phyloP scores from a whole-genome alignment of 2,888 invertebrate genomes.

The Galerucella pusilla region DNA sequence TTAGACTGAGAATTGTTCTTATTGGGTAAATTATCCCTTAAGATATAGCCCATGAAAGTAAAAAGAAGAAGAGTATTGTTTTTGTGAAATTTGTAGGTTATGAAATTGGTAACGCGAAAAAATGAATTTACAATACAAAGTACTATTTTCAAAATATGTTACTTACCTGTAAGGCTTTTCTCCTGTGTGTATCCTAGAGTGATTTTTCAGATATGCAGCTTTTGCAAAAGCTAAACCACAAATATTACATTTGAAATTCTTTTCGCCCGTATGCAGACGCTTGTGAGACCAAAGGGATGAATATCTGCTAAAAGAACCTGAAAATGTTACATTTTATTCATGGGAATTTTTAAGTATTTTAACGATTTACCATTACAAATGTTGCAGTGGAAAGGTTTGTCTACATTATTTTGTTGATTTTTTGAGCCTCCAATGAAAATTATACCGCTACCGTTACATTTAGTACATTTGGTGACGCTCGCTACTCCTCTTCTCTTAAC shows the following conservation, averaged over 20 bases:
- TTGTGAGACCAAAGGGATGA: conserved; percentile 91
- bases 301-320: conserved; percentile 81
- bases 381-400: conserved; percentile 90
- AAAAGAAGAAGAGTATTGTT: too few species aligned
- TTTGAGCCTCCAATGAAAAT: conserved; percentile 80
- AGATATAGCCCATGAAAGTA: too few species aligned
- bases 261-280: conserved; percentile 84
- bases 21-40: too few species aligned
- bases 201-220: conserved; percentile 90
- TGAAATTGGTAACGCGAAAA: too few species aligned
- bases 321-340: conserved; percentile 22
- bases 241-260: conserved; percentile 89
- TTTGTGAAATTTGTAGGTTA: too few species aligned
- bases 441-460: conserved; percentile 89
- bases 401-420: conserved; percentile 72
- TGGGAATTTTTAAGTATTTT: background rate
- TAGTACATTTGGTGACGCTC: conserved; percentile 87
- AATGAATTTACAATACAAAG: too few species aligned
- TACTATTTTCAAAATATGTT: conserved; percentile 5
- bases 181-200: conserved; percentile 88
- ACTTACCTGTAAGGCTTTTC: conserved; percentile 64
- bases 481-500: conserved; percentile 86
- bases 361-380: conserved; percentile 76
- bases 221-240: conserved; percentile 90
- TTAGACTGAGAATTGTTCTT: too few species aligned